Percentiles rank a stretch among this genome's conserved stretches.
phyloP scores from a whole-genome alignment of 2,113 vertebrate genomes.

The Ginglymostoma cirratum region DNA sequence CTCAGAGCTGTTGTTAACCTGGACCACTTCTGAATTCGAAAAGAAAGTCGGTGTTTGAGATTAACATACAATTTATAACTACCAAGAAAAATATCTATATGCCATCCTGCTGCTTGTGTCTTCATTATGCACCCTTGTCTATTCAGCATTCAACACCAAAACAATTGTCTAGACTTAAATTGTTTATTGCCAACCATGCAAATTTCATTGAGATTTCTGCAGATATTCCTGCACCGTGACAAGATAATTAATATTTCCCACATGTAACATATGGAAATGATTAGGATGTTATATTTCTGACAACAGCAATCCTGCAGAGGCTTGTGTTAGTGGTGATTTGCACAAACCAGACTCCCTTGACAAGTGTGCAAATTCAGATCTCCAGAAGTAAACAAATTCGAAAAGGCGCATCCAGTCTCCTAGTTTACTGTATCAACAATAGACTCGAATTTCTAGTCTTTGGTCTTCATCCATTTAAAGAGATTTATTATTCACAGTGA shows the following conservation, averaged over 20 bases:
- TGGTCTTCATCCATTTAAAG: background rate
- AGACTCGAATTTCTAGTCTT: background rate
- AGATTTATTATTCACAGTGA: background rate
- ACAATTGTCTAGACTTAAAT: background rate
- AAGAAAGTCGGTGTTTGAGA: background rate
- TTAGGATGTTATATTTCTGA: background rate
- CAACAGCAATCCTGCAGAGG: background rate
- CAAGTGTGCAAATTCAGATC: background rate
- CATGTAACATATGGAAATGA: background rate
- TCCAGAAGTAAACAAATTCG: background rate
- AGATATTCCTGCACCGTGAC: background rate
- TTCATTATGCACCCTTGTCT: background rate
- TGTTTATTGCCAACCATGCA: background rate
- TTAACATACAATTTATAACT: background rate
- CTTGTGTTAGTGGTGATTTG: background rate
- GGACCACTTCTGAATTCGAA: background rate
- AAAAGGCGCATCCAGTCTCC: background rate
- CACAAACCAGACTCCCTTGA: background rate
- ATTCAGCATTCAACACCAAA: background rate
- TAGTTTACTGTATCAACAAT: background rate
- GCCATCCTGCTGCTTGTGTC: too few relatives aligned
- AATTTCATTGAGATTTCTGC: background rate
- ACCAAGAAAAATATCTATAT: background rate
- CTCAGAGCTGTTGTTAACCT: background rate
- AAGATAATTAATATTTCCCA: background rate